Base-by-base conservation (phyloP, 2,888 invertebrate species). In the Aproaerema taeniolella region DNA sequence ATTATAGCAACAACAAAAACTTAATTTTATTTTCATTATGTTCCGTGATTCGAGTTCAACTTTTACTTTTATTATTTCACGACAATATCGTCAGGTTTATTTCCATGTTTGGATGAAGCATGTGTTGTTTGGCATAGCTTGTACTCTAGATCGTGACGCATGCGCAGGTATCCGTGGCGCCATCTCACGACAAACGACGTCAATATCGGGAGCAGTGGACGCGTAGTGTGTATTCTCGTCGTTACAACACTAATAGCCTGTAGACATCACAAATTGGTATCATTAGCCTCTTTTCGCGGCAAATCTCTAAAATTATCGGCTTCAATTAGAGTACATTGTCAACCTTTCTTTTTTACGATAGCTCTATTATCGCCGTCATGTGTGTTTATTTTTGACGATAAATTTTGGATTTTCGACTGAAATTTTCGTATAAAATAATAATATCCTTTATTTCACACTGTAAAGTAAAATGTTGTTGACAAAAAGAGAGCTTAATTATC, bases 171-270 rank as follows among this genome's bases (percentile, higher is more conserved):
- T 76, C 76, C 53, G 50, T 58, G 51, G 65, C 66, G 67, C 66
- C 70, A 78, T 75, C 78, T 80, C 77, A 76, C 76, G 78, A 79
- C 59, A 45, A 51, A 42, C 43, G 31, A 44, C 55, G 67, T 72
- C 71, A 70, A 76, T 73, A 72, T 68, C 58, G 56, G 66, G 67
- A 68, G 58, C 65, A 58, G 53, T 47, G 61, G 67, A 65, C 58
- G 61, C 61, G 54, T 50, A n/a, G 50, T 52, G 55, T 55, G 52
- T 49, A 39, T 31, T 52, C 45, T 40, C 43, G 43, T 43, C 32
- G 32, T 37, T 35, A 33, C 8, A 7, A 41, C 45, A 47, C 58
- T 61, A 58, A 55, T 55, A 51, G 52, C 52, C 53, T 56, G 60
- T 56, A 65, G 59, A 67, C 55, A 60, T 58, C 61, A 63, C 66